Evolutionary conservation across 2,113 vertebrate species (phyloP).

Genomic region (Maccullochella peelii): DNA sequence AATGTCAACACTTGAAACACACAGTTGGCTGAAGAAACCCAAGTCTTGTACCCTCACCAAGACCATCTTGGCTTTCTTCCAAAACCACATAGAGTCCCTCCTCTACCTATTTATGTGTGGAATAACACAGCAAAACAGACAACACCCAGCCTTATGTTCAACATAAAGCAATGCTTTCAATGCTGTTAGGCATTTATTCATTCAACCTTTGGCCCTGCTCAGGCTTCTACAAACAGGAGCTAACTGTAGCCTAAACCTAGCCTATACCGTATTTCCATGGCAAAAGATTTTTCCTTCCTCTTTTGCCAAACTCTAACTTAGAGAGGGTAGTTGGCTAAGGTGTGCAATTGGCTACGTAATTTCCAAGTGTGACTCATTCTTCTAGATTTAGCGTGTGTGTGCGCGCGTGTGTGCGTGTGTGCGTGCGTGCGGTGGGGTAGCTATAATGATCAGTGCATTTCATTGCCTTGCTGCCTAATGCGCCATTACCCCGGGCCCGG

Average conservation of each 20-base stretch:
- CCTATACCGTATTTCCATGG: constrained; percentile 69
- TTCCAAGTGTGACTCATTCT: constrained; percentile 80
- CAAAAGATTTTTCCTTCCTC: constrained; percentile 61
- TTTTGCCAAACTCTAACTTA: constrained; percentile 65
- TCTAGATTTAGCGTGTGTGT: constrained; percentile 64
- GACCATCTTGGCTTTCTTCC: background rate
- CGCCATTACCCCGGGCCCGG: constrained; percentile 72
- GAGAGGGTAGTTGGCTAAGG: constrained; percentile 70
- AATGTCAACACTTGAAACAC: constrained; percentile 9
- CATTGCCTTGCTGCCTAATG: constrained; percentile 77
- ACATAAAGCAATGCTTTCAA: constrained; percentile 17
- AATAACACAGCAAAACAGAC: constrained; percentile 20
- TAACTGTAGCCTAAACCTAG: constrained; percentile 38
- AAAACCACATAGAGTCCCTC: constrained; percentile 8
- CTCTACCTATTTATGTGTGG: background rate
- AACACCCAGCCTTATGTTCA: constrained; percentile 12
- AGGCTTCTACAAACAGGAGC: constrained; percentile 60
- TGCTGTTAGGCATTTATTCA: constrained; percentile 41
- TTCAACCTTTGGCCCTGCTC: constrained; percentile 35
- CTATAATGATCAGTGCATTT: constrained; percentile 78
- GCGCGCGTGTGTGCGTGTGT: constrained; percentile 28
- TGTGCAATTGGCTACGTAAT: constrained; percentile 70
- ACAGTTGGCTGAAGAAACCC: constrained; percentile 1
- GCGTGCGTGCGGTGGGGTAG: constrained; percentile 48
- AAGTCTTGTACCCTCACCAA: constrained; percentile 1